A percentile compares a stretch with the other conserved stretches of the same genome.
These are phyloP conservation scores for Anoplopoma fimbria DNA, from an alignment of 2,113 vertebrate genomes.

Conservation along the genomic window DNA sequence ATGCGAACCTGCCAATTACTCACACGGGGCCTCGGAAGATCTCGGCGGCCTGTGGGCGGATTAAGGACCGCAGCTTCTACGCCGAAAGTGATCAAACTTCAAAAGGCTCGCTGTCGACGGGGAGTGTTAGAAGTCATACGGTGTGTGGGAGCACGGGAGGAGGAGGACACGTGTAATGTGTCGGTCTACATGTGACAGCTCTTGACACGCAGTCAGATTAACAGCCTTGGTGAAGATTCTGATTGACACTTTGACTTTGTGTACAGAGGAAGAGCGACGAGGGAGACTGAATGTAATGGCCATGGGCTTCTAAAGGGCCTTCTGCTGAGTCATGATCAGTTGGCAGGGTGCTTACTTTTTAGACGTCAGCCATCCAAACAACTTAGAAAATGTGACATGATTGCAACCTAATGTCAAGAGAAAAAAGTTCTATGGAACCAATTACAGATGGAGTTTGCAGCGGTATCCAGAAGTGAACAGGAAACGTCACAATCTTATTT, in stretches of 20 bases:
- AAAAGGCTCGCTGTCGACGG: constrained; percentile 41
- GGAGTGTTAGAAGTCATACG: constrained; percentile 6
- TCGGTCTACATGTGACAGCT: constrained; percentile 33
- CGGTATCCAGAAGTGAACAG: neutral
- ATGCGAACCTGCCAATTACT: constrained; percentile 62
- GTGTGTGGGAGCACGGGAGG: neutral
- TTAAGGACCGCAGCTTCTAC: constrained; percentile 35
- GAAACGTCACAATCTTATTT: neutral
- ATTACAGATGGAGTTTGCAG: neutral
- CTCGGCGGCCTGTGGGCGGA: constrained; percentile 59
- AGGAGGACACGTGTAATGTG: constrained; percentile 13
- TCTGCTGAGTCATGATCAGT: neutral
- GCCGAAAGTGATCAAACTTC: constrained; percentile 56
- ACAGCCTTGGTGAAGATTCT: neutral
- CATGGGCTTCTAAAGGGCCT: neutral
- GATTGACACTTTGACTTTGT: neutral
- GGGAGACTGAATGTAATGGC: neutral
- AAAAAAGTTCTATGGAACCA: neutral
- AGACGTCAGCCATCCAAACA: neutral
- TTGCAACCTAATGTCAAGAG: neutral
- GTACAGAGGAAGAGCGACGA: neutral
- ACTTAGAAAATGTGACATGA: neutral
- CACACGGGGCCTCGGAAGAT: constrained; percentile 42
- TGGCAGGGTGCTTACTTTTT: neutral
- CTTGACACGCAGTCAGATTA: constrained; percentile 15